Evolutionary conservation across 37 sponge, comb jelly and placozoan species (phyloP), one percentile per base, ranked within the genome.

Genomic region (Diacarnus erythraeanus): DNA sequence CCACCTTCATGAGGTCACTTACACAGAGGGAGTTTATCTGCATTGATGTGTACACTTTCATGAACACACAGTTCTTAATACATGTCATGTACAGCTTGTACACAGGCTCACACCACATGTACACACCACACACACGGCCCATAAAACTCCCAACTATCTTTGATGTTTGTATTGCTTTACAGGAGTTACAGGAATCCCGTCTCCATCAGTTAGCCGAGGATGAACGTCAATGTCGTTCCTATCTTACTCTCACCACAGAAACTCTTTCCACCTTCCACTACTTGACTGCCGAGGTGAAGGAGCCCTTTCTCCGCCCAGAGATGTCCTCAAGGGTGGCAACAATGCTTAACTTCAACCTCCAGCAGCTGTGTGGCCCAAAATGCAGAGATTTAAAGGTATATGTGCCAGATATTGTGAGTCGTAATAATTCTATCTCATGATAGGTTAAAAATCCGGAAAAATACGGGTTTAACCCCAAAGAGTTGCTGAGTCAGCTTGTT

Each of bases 301-400:
- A 80, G 35, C 93, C 93, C 0, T 95, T 97, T 77, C 79, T 92
- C 18, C 43, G 78, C 23, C 78, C 78, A 3, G 78, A 92, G 64
- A 77, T 98, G 57, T 71, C 75, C 35, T 80, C 72, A 5, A 71
- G 96, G 41, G 80, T 98, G 29, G 90, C 87, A 23, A 69, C 86
- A 22, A 95, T 98, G 98, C 83, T 98, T 40, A 98, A 95, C 69
- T 98, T 89, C 81, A 98, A 95, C 69, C 82, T 98, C 21, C 75
- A 80, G 78, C 95, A 98, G 83, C 81, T 98, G 42, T 95, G 95
- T 83, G 98, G 98, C 33, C 92, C 98, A 1, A 91, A 90, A 77
- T 92, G 92, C 74, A 84, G 76, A 38, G 90, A 93, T 30, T 89
- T 98, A 4, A 90, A 89, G 72, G 94, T 94, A 79, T n/a, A 20